phyloP scores from a whole-genome alignment of 2,888 invertebrate genomes.

The Malachius bipustulatus region DNA sequence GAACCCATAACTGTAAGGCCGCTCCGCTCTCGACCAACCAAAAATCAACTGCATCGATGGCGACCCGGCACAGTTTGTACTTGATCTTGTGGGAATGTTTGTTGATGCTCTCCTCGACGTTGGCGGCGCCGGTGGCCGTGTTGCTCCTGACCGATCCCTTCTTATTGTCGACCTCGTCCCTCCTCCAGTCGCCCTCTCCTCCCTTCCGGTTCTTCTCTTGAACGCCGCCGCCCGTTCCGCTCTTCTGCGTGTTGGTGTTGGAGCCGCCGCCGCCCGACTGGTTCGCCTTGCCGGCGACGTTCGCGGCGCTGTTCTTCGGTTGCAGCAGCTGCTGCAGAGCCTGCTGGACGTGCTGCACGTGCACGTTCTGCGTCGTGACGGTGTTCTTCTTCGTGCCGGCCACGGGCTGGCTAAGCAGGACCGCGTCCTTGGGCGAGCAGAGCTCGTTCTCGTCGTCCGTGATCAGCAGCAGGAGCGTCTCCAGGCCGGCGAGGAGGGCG shows the following conservation, averaged over 20 bases:
- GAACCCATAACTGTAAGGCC: conserved; percentile 72
- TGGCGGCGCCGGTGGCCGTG: conserved; percentile 10
- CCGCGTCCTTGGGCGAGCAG: conserved; percentile 63
- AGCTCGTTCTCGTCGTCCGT: conserved; percentile 84
- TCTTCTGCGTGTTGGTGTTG: conserved; percentile 15
- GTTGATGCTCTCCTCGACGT: conserved; percentile 21
- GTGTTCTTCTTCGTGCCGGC: conserved; percentile 24
- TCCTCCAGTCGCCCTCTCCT: conserved; percentile 18
- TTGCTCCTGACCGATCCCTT: conserved; percentile 21
- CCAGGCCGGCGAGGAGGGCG: conserved; percentile 75
- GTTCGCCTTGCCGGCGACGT: conserved; percentile 19
- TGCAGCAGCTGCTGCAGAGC: conserved; percentile 27
- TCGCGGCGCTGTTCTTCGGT: conserved; percentile 24
- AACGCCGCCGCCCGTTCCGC: conserved; percentile 5
- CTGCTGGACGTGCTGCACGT: conserved; percentile 28
- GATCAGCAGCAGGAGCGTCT: conserved; percentile 75
- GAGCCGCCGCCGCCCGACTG: conserved; percentile 4
- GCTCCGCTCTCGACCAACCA: conserved; percentile 84
- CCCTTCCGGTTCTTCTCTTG: conserved; percentile 15
- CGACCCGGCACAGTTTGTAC: conserved; percentile 83
- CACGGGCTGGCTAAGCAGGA: conserved; percentile 53
- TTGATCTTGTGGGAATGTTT: conserved; percentile 48
- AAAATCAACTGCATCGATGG: conserved; percentile 80
- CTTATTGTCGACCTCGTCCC: conserved; percentile 23
- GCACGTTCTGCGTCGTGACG: conserved; percentile 27